Conservation (phyloP, 2,888 invertebrate species). For the Ormyrus labotus region DNA sequence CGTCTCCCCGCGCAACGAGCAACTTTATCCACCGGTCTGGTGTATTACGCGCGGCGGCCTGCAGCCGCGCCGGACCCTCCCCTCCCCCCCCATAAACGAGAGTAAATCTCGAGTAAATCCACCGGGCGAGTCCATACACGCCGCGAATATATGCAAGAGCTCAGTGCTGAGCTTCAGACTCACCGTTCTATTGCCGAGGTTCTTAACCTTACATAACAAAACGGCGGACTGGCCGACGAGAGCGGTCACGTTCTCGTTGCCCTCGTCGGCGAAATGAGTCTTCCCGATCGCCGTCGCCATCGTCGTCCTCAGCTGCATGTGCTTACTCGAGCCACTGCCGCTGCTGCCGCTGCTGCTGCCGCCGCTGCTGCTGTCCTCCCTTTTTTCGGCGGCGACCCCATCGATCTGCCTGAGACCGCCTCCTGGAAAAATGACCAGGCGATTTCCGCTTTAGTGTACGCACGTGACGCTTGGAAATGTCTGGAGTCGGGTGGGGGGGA, state of each 20-base stretch:
- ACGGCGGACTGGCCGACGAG: constrained; percentile 88
- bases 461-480: not conserved
- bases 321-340: constrained; percentile 30
- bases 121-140: too few relatives aligned
- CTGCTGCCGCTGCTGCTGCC: constrained; percentile 30
- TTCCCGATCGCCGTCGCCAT: constrained; percentile 74
- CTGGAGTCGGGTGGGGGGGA: not conserved
- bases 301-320: constrained; percentile 40
- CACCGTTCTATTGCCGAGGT: constrained; percentile 90
- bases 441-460: constrained; percentile 42
- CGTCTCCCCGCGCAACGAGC: too few relatives aligned
- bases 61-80: too few relatives aligned
- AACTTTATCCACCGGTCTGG: too few relatives aligned
- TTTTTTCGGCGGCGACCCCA: constrained; percentile 36
- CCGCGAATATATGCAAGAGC: too few relatives aligned
- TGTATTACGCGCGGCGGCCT: too few relatives aligned
- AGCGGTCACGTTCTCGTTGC: constrained; percentile 87
- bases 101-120: too few relatives aligned
- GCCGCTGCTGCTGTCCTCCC: constrained; percentile 39
- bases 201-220: constrained; percentile 88
- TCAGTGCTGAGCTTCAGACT: constrained; percentile 71
- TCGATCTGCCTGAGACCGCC: constrained; percentile 51
- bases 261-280: constrained; percentile 89
- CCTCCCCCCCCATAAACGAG: too few relatives aligned
- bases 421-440: constrained; percentile 52